Evolutionary conservation across 1,140 invertebrate genomes (phyloP), one percentile per base, ranked within the genome.

Genomic region (Meloidogyne exigua): DNA sequence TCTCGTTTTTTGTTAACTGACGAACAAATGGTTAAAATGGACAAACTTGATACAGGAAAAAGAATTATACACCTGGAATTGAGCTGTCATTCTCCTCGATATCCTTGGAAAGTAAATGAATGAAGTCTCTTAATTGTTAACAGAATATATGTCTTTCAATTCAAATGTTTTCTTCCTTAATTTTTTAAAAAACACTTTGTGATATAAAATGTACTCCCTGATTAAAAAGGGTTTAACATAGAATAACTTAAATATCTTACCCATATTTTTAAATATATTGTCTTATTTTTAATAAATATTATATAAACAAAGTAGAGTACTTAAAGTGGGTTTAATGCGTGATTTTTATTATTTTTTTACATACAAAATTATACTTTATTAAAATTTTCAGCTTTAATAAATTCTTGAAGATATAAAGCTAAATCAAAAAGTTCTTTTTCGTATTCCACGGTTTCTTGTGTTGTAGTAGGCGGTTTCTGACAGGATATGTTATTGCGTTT

Each of bases 1-100:
- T 79, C 83, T 42, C 84, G 84, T 42, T 85, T 85, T 72, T 21
- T 76, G 21, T 68, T 85, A 57, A 76, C 76, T 15, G 44, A 42
- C 15, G 84, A 82, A 15, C 82, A 84, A 67, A 64, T 79, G 68
- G 57, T 11, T 4, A 42, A 73, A n/a, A 49, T 79, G 23, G 63
- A 76, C 10, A 66, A 21, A 12, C 49, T 79, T 32, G 79, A 79
- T 64, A 63, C 68, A 11, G 21, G 68, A 32, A 32, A 39, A 39
- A 79, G 77, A 15, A 75, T 79, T 67, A 23, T 79, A 9, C 44
- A 79, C 39, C 26, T 79, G 10, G 10, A 36, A 18, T 21, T 65
- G 12, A 73, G 72, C 36, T 62, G 32, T 2, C 72, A 73, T 32
- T 73, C 72, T 10, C 72, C 72, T 2, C 13, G 15, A 36, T 73